Evolutionary conservation across 1,140 invertebrate genomes (phyloP), one percentile per base, ranked within the genome.

Genomic region (Drosophila gunungcola): DNA sequence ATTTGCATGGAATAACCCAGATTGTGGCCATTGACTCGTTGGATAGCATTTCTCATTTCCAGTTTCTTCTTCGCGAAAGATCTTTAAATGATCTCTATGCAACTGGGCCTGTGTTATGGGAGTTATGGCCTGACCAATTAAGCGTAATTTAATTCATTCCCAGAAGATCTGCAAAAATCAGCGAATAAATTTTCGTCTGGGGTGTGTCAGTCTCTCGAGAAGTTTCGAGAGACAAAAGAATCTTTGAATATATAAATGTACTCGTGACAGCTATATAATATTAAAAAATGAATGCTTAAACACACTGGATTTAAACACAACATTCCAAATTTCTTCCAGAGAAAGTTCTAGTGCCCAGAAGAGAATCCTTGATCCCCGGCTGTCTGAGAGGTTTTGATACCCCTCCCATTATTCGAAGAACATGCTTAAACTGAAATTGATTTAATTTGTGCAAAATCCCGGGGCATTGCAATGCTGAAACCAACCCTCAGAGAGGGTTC

Each of bases 1-100:
- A 78, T 77, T 77, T 62, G 73, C 75, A 78, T 77, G 49, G 56
- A 76, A 56, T 78, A 78, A 77, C 75, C 75, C 63, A 77, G 74
- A 78, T 78, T 52, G 75, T 70, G 74, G 64, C 45, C 73, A 42
- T 74, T 75, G 72, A 76, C 61, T 75, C 52, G 32, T 52, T 56
- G 51, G 51, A 70, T 69, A 49, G 65, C 52, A 73, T 63, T 63
- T 70, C 64, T 49, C 41, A 67, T 74, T 74, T 74, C 70, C 70
- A 63, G 72, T 74, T 74, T 51, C 48, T 56, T 69, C 51, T 68
- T 53, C 12, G 55, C 56, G 3, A 60, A 62, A 60, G 63, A 65
- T 69, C 62, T 69, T 43, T 34, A n/a, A 65, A 62, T 48, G 36
- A 68, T 70, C 67, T 41, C 52, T 70, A 70, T 70, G 67, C 64